Conservation (phyloP, 2,797 vertebrate species). For the Graptemys geographica region DNA sequence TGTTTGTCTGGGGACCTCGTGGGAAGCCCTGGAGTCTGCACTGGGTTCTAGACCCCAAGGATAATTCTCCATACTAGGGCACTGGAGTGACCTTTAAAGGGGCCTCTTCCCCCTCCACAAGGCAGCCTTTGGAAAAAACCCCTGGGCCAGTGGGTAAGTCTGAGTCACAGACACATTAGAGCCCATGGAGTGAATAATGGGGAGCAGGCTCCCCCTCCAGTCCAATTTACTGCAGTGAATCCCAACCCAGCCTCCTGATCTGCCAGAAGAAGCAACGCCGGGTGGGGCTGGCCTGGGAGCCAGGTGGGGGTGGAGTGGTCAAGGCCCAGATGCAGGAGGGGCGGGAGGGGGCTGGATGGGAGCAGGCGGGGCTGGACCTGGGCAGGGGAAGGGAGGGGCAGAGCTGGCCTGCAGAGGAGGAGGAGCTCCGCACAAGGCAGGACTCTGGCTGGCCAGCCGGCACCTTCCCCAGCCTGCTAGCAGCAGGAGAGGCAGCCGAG, state of each 20-base stretch:
- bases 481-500: not conserved
- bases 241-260: not conserved
- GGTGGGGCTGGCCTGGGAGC: not conserved
- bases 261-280: not conserved
- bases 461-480: not conserved
- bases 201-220: not conserved
- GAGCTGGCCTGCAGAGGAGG: not conserved
- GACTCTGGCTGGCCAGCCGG: too few species aligned
- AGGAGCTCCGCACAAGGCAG: too few species aligned
- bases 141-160: not conserved
- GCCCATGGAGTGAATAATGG: not conserved
- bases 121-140: not conserved
- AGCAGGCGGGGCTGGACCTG: too few species aligned
- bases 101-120: not conserved
- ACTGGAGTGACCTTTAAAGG: rapidly evolving
- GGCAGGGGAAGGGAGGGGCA: too few species aligned
- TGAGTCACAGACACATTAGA: not conserved
- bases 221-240: not conserved
- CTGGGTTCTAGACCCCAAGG: not conserved
- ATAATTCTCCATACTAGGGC: not conserved
- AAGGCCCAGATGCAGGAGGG: not conserved
- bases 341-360: not conserved
- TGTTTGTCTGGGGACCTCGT: not conserved
- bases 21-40: not conserved
- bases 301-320: not conserved